Evolutionary conservation across 2,113 vertebrate species (phyloP), one percentile per base, ranked within the genome.

Genomic region (Pipra filicauda): DNA sequence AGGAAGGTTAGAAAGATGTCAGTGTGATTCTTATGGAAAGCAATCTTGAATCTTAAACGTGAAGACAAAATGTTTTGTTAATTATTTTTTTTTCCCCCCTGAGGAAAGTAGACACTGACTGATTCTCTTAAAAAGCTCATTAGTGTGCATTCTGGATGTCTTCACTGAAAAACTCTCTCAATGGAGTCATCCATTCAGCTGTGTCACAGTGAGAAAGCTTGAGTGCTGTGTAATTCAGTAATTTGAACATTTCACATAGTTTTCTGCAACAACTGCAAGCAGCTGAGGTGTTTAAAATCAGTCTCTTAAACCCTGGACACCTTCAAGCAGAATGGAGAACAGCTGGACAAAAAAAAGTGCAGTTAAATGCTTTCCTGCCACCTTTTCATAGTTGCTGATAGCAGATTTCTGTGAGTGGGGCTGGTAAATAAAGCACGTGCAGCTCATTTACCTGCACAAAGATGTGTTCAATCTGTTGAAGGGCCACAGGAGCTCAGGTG

Each of bases 371-470:
- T 67, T 44, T 74, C 31, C 46, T 73, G 55, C 31, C 69, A 24
- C 10, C 12, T 82, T 85, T 76, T 85, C 0, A 0, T 43, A 57
- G 18, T 54, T 0, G 0, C 7, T 33, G 62, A 9, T 37, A 59
- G 22, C 5, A 7, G 46, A 24, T 83, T 91, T 83, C 18, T 73
- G 17, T 66, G 31, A 10, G 12, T 61, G 13, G 5, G 16, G 8
- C 22, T 76, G 59, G 28, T 65, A 79, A 91, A 65, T 79, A 57
- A 86, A 48, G 31, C 5, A 5, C 5, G 14, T 52, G 64, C 30
- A 44, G 28, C 48, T 43, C 23, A 8, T 75, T 91, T 85, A 28
- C 44, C 48, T 78, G 26, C 43, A 35, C 8, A 58, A 9, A 76
- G 30, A n/a, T 75, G 16, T 3, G 1, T 71, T 61, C 30, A 4